Conservation (phyloP, 2,113 vertebrate genomes). For the Notothenia rossii region DNA sequence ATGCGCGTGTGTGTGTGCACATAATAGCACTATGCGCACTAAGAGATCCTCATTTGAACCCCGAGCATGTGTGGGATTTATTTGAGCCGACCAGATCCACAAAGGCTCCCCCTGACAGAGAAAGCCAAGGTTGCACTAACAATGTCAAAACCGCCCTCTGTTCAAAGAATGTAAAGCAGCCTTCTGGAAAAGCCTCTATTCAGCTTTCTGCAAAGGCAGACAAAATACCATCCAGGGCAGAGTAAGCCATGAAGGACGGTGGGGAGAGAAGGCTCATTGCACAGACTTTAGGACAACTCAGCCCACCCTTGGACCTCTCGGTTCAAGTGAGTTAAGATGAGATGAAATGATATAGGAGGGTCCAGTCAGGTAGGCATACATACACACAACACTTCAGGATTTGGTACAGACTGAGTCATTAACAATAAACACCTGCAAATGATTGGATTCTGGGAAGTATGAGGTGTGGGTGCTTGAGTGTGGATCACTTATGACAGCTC, state of each 20-base stretch:
- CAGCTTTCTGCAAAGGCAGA: conserved; percentile 43
- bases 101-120: conserved; percentile 47
- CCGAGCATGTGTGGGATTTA: conserved; percentile 26
- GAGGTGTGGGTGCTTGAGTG: conserved; percentile 12
- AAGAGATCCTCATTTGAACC: conserved; percentile 58
- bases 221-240: conserved; percentile 41
- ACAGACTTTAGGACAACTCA: conserved; percentile 37
- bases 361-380: background rate
- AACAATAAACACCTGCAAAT: conserved; percentile 15
- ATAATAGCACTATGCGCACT: conserved; percentile 1
- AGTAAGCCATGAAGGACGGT: conserved; percentile 41
- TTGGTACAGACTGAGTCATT: conserved; percentile 45
- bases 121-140: conserved; percentile 71
- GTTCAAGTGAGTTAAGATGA: conserved; percentile 21
- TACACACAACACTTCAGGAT: conserved; percentile 8
- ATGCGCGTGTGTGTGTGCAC: conserved; percentile 44
- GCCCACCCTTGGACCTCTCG: conserved; percentile 29
- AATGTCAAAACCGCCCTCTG: conserved; percentile 63
- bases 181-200: conserved; percentile 38
- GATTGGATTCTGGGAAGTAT: conserved; percentile 34
- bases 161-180: conserved; percentile 62
- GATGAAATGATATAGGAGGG: conserved; percentile 18
- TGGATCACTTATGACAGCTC: conserved; percentile 6
- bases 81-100: conserved; percentile 42
- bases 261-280: conserved; percentile 7